Conservation (phyloP, 2,888 invertebrate genomes). For the Hirudinaria manillensis region DNA sequence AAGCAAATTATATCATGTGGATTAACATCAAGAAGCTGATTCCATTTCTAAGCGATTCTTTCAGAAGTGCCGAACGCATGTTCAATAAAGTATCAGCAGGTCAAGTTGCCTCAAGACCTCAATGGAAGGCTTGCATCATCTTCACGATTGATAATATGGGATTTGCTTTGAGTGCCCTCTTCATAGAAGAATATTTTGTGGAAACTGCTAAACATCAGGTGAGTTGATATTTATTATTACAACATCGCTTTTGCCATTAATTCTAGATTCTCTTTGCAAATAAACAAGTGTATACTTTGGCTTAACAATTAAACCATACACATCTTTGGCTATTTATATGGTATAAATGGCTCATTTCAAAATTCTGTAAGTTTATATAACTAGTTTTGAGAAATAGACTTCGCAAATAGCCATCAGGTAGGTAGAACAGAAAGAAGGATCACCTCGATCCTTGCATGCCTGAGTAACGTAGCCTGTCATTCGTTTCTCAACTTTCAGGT, state of each 20-base stretch:
- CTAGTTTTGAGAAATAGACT: too few relatives aligned
- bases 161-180: not conserved
- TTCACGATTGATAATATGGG: not conserved
- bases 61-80: not conserved
- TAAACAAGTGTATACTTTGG: too few relatives aligned
- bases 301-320: too few relatives aligned
- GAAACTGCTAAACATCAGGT: slow-evolving; percentile 1
- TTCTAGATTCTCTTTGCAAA: too few relatives aligned
- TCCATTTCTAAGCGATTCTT: not conserved
- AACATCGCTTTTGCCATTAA: not conserved
- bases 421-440: too few relatives aligned
- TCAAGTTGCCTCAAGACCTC: not conserved
- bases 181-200: not conserved
- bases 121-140: not conserved
- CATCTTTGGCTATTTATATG: too few relatives aligned
- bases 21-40: not conserved
- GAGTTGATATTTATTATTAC: not conserved
- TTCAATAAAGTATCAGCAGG: not conserved
- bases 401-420: too few relatives aligned
- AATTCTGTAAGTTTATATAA: too few relatives aligned
- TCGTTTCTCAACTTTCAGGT: not conserved
- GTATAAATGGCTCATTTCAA: too few relatives aligned
- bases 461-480: too few relatives aligned
- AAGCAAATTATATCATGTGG: slow-evolving; percentile 7
- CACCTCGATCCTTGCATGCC: too few relatives aligned